Base-by-base conservation (phyloP, 2,113 vertebrate species). In the Rousettus leschenaultii region DNA sequence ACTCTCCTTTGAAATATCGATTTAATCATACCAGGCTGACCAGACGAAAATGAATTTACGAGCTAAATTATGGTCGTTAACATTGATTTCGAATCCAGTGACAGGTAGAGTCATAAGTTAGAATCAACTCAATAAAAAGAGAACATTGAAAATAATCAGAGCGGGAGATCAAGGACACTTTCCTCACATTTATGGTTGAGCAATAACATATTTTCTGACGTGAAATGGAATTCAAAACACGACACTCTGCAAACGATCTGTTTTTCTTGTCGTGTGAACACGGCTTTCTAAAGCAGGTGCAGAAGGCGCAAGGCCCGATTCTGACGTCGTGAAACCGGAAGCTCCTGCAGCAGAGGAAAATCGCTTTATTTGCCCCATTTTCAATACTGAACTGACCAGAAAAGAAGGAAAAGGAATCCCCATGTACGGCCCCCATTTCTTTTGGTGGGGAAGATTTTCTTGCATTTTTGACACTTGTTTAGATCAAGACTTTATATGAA, bases 391-490 rank as follows among this genome's bases (percentile, higher is more conserved):
- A 45, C 70, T 40, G 6, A 74, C 30, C 7, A 71, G 57, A 92
- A 86, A 94, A 79, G 48, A 93, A 43, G 48, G 24, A 53, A 51
- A 53, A 83, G 28, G 45, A 70, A 61, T 66, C 51, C 13, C 80
- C 79, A 0, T 85, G 79, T 59, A 55, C 59, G 35, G 16, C 19
- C 6, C 2, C 22, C 10, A 38, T 97, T 95, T 75, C 91, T 95
- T 92, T 94, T 35, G 11, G 45, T 65, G 6, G 53, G 68, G 71
- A 63, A 80, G 53, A 95, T 88, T 96, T 70, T 75, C 88, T 92
- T 80, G 40, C 55, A 61, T 70, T 95, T 97, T 92, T 96, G 97
- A 96, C 87, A 95, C 16, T 95, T 95, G 74, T 77, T 87, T 89
- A 95, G 83, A 95, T 96, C 78, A 90, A 94, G 79, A 84, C 33